Base-by-base conservation (phyloP, 92 coral and sea anemone genomes). In the Ricordea florida region DNA sequence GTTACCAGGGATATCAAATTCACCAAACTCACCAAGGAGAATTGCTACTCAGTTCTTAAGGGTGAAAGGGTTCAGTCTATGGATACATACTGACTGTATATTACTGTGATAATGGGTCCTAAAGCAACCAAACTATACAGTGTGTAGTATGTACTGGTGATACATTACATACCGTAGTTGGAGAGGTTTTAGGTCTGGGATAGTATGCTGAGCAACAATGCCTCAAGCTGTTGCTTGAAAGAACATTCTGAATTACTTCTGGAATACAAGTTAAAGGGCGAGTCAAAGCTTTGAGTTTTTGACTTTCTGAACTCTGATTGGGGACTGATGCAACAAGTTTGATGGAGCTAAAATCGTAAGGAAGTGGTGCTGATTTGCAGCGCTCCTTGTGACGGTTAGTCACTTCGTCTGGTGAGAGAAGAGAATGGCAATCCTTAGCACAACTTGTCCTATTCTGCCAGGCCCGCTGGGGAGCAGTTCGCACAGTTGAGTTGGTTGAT, bases 221-320 rank as follows among this genome's bases (percentile, higher is more conserved):
- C 45, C 90, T 85, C 53, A 91, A 53, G 9, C 97, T 90, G 59
- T 80, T 91, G 63, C 88, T 93, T 52, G 74, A 87, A 7, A 91
- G 91, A 29, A 90, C 97, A 91, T 88, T 91, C 59, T 88, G 82
- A 9, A 91, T 82, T 67, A 91, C 74, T 31, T 91, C 75, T 37
- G 97, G 97, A 93, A 91, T 91, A 78, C 97, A 91, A 34, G 93
- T 63, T 25, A 91, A 59, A 47, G 97, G 97, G 23, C 88, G 79
- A 15, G 97, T 91, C 77, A 91, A 83, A 28, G 97, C 93, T 34
- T 79, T 40, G 14, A 88, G 69, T 60, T 76, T 79, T 20, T 87
- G 88, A 42, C 46, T 64, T 37, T 88, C 97, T 24, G 85, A 70
- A n/a, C 93, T 82, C 55, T 88, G 56, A 24, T 75, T 77, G 42